Evolutionary conservation across 2,888 invertebrate species (phyloP), one percentile per base, ranked within the genome.

Genomic region (Tenthredo notha): DNA sequence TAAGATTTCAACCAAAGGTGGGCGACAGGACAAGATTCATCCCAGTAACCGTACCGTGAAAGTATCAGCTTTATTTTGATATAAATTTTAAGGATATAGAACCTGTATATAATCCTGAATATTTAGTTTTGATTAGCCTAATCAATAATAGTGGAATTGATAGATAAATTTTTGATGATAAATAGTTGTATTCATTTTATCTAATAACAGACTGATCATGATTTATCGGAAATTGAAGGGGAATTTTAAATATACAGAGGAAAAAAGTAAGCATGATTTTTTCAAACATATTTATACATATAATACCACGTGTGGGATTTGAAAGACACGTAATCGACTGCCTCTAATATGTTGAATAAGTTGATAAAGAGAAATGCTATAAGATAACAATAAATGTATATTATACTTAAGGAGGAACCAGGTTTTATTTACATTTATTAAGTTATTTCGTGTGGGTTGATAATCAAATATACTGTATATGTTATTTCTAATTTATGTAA

Each of bases 1-100:
- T 98, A 88, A 95, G 97, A 90, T 96, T 98, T 89, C 96, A 97
- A 88, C 97, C 97, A 0, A 97, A 97, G 94, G 95, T 96, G 67
- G 98, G 98, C 0, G 97, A 98, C 93, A 96, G 97, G 33, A 95
- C 96, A 88, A 95, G 96, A 93, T 98, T 98, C 92, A 93, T 97
- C 88, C 96, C 96, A 47, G 96, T 97, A 5, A 96, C 94, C 86
- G 96, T 97, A 86, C 97, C 97, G 85, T 97, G 95, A 95, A 87
- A 67, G 10, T 25, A n/a, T 0, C 43, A 67, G 43, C 10, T 50
- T 29, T 18, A 33, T 67, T 67, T 12, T n/a, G 15, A n/a, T 80
- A 21, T 58, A 25, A 61, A 80, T 37, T 77, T 54, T 33, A 47
- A 6, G 18, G 33, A 77, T 12, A 54, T 77, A 54, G 50, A 54